phyloP scores from a whole-genome alignment of 2,797 vertebrate genomes.

The Tokudaia muenninki region DNA sequence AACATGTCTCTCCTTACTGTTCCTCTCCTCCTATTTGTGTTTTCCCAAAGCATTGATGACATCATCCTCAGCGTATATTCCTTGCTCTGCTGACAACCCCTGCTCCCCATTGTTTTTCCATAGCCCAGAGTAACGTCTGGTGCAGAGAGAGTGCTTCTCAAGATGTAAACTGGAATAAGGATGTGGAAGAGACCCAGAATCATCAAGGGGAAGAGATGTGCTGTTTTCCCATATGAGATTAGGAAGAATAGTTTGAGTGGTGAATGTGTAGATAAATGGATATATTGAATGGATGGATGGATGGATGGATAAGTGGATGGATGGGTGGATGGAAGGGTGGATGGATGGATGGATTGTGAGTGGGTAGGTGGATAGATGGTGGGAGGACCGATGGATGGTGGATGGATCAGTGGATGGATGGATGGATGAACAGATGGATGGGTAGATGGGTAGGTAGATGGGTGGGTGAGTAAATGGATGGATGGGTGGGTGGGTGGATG shows the following conservation, averaged over 20 bases:
- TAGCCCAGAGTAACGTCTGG: neutral
- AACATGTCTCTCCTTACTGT: neutral
- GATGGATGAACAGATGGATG: too few species aligned
- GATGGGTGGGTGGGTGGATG: too few species aligned
- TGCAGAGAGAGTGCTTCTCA: neutral
- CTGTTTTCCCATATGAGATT: neutral
- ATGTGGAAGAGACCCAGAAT: neutral
- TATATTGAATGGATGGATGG: neutral
- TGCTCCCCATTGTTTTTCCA: neutral
- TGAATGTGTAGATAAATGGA: neutral
- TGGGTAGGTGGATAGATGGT: too few species aligned
- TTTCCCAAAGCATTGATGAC: neutral
- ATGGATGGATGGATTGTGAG: too few species aligned
- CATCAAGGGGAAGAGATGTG: neutral
- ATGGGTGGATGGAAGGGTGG: too few species aligned
- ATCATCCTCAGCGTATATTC: neutral
- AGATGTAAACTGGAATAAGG: neutral
- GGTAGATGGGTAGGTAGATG: too few species aligned
- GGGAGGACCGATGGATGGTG: too few species aligned
- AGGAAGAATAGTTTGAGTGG: neutral
- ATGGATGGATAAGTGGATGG: too few species aligned
- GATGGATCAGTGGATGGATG: too few species aligned
- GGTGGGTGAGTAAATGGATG: too few species aligned
- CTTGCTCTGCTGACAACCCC: neutral
- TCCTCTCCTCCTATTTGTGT: neutral